These are phyloP conservation scores for Sarcophaga variegata DNA, from an alignment of 2,888 invertebrate genomes.

Conservation along the genomic window DNA sequence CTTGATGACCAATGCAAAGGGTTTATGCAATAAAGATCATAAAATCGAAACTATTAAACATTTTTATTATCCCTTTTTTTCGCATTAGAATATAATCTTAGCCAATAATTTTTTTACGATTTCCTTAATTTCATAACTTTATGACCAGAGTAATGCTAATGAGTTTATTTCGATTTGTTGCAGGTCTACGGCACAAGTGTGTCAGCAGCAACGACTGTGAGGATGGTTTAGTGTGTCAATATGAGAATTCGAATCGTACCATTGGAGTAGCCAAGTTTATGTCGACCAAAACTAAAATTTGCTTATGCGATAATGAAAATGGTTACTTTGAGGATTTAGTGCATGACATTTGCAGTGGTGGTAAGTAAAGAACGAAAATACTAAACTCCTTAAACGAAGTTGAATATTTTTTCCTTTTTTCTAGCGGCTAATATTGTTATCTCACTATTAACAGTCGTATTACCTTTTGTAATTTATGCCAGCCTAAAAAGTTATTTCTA, in stretches of 20 bases:
- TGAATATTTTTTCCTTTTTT: slow-evolving; percentile 51
- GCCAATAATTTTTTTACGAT: neutral
- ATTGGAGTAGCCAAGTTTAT: slow-evolving; percentile 81
- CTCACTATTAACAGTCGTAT: slow-evolving; percentile 74
- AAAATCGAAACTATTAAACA: neutral
- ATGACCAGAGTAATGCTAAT: no score
- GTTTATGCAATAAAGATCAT: neutral
- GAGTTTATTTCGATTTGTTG: slow-evolving; percentile 9
- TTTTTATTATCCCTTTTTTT: neutral
- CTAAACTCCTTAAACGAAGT: neutral
- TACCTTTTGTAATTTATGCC: slow-evolving; percentile 75
- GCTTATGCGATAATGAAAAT: slow-evolving; percentile 84
- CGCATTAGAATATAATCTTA: neutral
- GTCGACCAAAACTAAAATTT: slow-evolving; percentile 83
- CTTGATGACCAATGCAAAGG: no score
- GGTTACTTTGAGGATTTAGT: slow-evolving; percentile 85
- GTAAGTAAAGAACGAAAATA: slow-evolving; percentile 69
- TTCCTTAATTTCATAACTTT: neutral
- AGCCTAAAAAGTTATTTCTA: slow-evolving; percentile 76
- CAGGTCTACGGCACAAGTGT: slow-evolving; percentile 84
- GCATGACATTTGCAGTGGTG: slow-evolving; percentile 85
- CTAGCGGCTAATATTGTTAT: slow-evolving; percentile 75
- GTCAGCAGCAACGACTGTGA: slow-evolving; percentile 85
- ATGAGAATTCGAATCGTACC: slow-evolving; percentile 83
- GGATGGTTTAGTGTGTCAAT: slow-evolving; percentile 85